Percentiles rank a stretch among this genome's conserved stretches.
These are phyloP conservation scores for Leptopterna dolabrata DNA, from an alignment of 2,888 invertebrate genomes.

Conservation along the genomic window DNA sequence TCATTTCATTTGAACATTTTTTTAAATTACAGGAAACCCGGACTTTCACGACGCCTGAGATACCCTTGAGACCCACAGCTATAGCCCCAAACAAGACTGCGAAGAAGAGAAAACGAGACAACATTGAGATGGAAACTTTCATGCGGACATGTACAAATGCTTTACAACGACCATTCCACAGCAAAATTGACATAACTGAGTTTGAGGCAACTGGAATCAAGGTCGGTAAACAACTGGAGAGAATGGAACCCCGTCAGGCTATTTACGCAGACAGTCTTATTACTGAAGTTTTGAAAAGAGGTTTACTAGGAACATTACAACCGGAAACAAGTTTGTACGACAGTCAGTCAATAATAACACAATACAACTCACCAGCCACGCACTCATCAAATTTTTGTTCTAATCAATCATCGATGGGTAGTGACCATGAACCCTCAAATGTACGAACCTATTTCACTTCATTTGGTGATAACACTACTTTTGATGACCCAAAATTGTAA, in stretches of 20 bases:
- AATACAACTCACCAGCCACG: neutral
- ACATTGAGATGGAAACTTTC: neutral
- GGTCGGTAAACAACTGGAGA: conserved; percentile 18
- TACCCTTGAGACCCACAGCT: neutral
- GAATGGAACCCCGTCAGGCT: neutral
- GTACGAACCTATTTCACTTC: neutral
- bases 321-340: neutral
- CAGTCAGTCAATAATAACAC: neutral
- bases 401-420: conserved; percentile 4
- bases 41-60: conserved; percentile 3
- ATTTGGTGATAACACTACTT: neutral
- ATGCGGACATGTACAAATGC: conserved; percentile 8
- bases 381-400: neutral
- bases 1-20: neutral
- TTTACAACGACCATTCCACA: conserved; percentile 9
- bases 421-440: conserved; percentile 2
- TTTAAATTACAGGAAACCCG: conserved; percentile 4
- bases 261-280: conserved; percentile 16
- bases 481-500: too few species aligned
- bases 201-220: conserved; percentile 14
- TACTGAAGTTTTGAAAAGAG: conserved; percentile 19
- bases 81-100: conserved; percentile 11
- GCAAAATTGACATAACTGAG: conserved; percentile 22
- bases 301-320: conserved; percentile 18
- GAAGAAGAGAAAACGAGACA: conserved; percentile 19